Conservation (phyloP, 2,113 vertebrate species). For the Cacatua alba region DNA sequence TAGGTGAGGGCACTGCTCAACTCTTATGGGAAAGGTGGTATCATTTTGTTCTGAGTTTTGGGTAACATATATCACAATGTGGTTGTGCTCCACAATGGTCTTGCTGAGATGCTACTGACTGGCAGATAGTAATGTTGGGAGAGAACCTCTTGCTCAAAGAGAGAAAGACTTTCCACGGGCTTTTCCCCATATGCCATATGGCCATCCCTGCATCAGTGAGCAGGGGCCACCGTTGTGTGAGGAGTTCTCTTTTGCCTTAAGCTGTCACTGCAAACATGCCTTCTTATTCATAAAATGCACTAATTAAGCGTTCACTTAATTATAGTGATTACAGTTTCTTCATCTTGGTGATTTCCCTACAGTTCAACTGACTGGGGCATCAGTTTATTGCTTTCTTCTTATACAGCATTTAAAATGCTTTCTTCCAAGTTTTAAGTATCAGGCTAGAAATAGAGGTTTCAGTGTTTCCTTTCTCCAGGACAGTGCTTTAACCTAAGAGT, state of each 20-base stretch:
- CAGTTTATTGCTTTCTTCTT: conserved; percentile 39
- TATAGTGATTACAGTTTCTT: conserved; percentile 64
- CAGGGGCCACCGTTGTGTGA: not conserved
- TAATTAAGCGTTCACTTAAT: conserved; percentile 70
- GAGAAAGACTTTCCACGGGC: not conserved
- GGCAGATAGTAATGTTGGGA: not conserved
- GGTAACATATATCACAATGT: fast-evolving
- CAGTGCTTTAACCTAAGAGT: not conserved
- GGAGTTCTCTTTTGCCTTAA: not conserved
- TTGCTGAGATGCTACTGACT: not conserved
- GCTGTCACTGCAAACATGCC: conserved; percentile 23
- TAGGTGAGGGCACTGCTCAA: not conserved
- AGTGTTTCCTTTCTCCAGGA: not conserved
- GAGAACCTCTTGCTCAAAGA: not conserved
- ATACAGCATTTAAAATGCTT: not conserved
- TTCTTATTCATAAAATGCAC: conserved; percentile 52
- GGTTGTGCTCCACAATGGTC: not conserved
- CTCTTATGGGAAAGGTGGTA: not conserved
- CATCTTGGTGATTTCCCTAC: conserved; percentile 48
- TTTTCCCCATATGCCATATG: not conserved
- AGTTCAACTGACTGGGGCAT: conserved; percentile 35
- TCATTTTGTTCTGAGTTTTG: not conserved
- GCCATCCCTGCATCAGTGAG: not conserved
- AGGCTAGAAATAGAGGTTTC: not conserved
- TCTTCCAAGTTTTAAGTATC: not conserved